Percentiles rank a stretch among this genome's conserved stretches.
Evolutionary conservation across 1,140 invertebrate species (phyloP).

Genomic region (Trinorchestia longiramus): DNA sequence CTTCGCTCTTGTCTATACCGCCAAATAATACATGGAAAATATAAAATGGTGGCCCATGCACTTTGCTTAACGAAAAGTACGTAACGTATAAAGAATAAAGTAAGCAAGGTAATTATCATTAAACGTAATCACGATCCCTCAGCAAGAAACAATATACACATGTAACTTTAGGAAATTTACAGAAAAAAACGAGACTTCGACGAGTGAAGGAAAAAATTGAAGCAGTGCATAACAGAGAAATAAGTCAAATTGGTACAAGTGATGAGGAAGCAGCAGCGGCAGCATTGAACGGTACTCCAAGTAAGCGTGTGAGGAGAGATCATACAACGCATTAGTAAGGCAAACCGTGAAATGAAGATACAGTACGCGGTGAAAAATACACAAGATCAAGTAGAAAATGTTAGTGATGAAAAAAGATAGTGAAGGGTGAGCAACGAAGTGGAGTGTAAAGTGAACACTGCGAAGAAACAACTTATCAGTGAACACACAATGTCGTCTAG

Average conservation of each 20-base stretch:
- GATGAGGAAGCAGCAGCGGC: neutral
- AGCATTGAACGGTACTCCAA: neutral
- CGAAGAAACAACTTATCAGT: neutral
- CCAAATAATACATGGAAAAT: neutral
- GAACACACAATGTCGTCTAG: neutral
- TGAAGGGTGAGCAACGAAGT: neutral
- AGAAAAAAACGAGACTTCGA: neutral
- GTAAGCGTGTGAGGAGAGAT: neutral
- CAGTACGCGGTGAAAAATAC: neutral
- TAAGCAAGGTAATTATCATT: neutral
- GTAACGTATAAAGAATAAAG: neutral
- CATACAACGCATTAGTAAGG: neutral
- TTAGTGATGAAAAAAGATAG: neutral
- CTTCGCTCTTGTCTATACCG: slow-evolving; percentile 18
- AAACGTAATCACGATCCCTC: neutral
- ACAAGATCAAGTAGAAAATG: neutral
- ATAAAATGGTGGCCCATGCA: neutral
- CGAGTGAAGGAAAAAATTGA: neutral
- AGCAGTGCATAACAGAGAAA: neutral
- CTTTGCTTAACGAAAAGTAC: neutral
- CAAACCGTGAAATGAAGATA: neutral
- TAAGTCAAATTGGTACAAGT: neutral
- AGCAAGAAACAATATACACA: neutral
- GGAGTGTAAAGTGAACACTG: neutral
- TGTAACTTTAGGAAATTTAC: neutral